Percentiles rank a stretch among this genome's conserved stretches.
Conservation (phyloP, 2,888 invertebrate species). For the Torymus auratus region DNA sequence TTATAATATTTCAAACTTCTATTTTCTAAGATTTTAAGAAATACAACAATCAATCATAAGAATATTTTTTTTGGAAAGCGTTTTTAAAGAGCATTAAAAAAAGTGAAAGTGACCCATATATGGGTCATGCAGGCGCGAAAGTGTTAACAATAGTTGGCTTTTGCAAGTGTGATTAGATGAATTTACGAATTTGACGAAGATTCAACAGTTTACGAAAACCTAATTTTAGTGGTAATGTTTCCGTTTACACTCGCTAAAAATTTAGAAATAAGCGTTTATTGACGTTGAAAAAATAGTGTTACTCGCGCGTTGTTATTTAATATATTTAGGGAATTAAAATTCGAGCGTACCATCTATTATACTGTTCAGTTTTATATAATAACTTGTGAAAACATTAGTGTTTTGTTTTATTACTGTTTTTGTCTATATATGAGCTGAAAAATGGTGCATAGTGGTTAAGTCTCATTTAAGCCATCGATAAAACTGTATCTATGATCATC, state of each 20-base stretch:
- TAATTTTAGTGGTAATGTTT: neutral
- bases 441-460: slow-evolving; percentile 9
- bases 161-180: no score
- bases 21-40: no score
- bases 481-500: neutral
- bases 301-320: slow-evolving; percentile 6
- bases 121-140: no score
- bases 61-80: no score
- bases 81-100: no score
- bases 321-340: neutral
- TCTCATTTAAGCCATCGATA: neutral
- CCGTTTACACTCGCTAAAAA: neutral
- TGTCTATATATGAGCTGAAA: slow-evolving; percentile 1
- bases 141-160: no score
- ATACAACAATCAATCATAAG: no score
- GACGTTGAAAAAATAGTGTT: neutral
- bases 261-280: neutral
- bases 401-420: neutral
- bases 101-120: no score
- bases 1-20: no score
- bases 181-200: neutral
- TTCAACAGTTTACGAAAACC: neutral
- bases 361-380: no score
- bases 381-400: no score
- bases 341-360: no score